These are phyloP conservation scores for Drosophila pseudotalamancana DNA, from an alignment of 2,888 invertebrate genomes.

Conservation along the genomic window DNA sequence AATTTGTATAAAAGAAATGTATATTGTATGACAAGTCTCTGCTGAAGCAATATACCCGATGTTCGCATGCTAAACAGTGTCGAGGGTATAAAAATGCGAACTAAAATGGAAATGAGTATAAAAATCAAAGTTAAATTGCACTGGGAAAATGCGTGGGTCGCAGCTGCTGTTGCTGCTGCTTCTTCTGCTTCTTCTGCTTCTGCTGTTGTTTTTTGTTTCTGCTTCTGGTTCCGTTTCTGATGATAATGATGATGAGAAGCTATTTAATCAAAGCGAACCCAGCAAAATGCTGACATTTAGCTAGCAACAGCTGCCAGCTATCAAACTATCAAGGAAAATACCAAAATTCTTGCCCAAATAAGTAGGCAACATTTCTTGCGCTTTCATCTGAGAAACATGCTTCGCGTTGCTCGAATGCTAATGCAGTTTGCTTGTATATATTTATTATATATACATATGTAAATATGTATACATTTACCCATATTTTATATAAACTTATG, in stretches of 20 bases:
- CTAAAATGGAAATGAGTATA: constrained; percentile 29
- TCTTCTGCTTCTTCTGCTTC: neutral
- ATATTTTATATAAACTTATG: constrained; percentile 57
- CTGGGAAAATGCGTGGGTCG: constrained; percentile 10
- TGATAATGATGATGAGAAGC: constrained; percentile 7
- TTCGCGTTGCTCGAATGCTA: constrained; percentile 24
- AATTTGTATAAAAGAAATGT: no score
- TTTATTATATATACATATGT: neutral
- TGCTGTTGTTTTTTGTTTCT: neutral
- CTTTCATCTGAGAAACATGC: neutral
- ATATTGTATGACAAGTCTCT: no score
- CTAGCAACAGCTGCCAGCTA: constrained; percentile 31
- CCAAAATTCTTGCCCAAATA: constrained; percentile 28
- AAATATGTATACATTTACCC: neutral
- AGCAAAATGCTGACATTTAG: constrained; percentile 12
- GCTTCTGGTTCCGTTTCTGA: neutral
- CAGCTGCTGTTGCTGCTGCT: neutral
- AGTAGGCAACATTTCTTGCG: constrained; percentile 47
- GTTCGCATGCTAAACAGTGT: no score
- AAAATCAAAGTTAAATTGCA: constrained; percentile 44
- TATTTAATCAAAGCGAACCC: constrained; percentile 30
- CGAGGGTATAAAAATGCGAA: constrained; percentile 30
- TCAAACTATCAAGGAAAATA: constrained; percentile 15
- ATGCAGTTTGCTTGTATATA: constrained; percentile 60
- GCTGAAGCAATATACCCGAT: no score